These are phyloP conservation scores for Pelodytes ibericus DNA, from an alignment of 2,797 vertebrate genomes.

Conservation along the genomic window DNA sequence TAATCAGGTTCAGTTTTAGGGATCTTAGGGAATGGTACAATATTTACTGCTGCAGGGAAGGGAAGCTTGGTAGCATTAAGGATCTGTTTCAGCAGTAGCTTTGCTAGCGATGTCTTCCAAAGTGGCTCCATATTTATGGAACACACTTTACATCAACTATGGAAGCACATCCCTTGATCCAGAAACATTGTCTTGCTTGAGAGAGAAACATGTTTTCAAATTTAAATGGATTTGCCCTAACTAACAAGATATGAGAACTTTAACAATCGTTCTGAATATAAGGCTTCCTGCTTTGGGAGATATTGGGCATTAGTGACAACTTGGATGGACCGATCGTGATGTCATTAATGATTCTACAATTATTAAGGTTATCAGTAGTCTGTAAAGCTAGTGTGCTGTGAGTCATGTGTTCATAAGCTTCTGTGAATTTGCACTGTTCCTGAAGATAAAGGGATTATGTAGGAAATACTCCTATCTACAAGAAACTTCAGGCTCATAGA, in stretches of 20 bases:
- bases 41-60: no score
- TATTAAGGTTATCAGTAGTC: conserved; percentile 35
- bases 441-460: conserved; percentile 52
- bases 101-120: no score
- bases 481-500: conserved; percentile 41
- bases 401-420: conserved; percentile 41
- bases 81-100: no score
- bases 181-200: not conserved
- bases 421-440: conserved; percentile 43
- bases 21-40: no score
- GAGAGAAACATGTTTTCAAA: not conserved
- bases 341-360: conserved; percentile 50
- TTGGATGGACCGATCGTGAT: conserved; percentile 26
- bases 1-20: no score
- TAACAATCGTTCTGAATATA: conserved; percentile 4
- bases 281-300: not conserved
- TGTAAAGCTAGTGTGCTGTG: conserved; percentile 31
- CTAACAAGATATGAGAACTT: not conserved
- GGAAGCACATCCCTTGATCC: not conserved
- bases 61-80: no score
- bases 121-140: no score
- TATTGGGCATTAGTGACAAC: conserved; percentile 17
- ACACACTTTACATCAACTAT: no score
- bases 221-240: not conserved
- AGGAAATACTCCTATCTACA: conserved; percentile 42